These are phyloP conservation scores for Alexandromys oeconomus DNA, from an alignment of 2,797 vertebrate species.

Conservation along the genomic window DNA sequence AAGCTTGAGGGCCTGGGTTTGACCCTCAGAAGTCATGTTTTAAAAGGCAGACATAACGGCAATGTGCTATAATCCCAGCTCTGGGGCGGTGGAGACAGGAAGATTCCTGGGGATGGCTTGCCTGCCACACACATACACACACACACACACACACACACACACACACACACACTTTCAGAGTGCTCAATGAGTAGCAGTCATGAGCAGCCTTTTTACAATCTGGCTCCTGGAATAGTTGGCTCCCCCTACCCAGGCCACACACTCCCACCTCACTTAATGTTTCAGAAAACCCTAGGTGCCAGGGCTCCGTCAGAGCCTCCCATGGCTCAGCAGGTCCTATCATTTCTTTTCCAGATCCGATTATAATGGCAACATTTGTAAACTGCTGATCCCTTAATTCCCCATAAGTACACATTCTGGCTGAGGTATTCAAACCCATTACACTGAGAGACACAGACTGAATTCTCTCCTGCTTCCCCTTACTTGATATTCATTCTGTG, in stretches of 20 bases:
- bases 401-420: constrained; percentile 68
- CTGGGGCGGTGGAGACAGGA: neutral
- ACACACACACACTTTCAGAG: neutral
- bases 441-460: constrained; percentile 54
- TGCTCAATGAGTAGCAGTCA: constrained; percentile 15
- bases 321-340: constrained; percentile 53
- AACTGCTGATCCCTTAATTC: constrained; percentile 79
- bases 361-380: constrained; percentile 81
- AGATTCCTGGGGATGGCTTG: neutral
- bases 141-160: neutral
- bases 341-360: constrained; percentile 69
- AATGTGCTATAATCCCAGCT: neutral
- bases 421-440: constrained; percentile 73
- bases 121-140: neutral
- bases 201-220: constrained; percentile 25
- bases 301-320: constrained; percentile 42
- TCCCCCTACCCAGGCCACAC: constrained; percentile 25
- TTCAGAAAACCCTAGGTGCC: constrained; percentile 33
- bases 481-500: constrained; percentile 28
- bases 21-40: neutral
- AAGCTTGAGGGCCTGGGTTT: neutral
- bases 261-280: neutral
- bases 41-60: neutral
- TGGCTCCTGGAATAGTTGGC: neutral
- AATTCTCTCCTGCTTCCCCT: constrained; percentile 50